phyloP scores from a whole-genome alignment of 2,888 invertebrate species.

The Mesopsocus fuscifrons region DNA sequence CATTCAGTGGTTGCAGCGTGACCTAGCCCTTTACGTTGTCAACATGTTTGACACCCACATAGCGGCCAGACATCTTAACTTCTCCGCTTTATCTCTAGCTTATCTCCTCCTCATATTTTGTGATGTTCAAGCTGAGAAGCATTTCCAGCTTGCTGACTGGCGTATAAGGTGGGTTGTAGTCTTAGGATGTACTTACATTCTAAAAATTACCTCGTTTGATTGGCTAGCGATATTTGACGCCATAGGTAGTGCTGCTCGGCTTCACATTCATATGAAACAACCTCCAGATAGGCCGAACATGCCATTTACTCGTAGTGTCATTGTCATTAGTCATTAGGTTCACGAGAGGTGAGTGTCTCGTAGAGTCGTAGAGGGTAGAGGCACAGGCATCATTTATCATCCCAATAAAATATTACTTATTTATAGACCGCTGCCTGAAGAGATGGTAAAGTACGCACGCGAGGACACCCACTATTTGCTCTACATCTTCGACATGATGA shows the following conservation, averaged over 20 bases:
- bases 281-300: no score
- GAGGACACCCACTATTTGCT: slow-evolving; percentile 89
- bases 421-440: slow-evolving; percentile 58
- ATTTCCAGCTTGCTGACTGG: slow-evolving; percentile 90
- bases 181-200: slow-evolving; percentile 1
- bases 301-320: no score
- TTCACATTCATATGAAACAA: no score
- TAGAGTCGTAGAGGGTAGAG: no score
- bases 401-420: no score
- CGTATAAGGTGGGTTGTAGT: slow-evolving; percentile 49
- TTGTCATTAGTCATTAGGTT: no score
- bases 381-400: no score
- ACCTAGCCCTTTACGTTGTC: slow-evolving; percentile 85
- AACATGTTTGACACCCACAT: slow-evolving; percentile 94
- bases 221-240: no score
- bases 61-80: slow-evolving; percentile 55
- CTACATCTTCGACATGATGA: slow-evolving; percentile 66
- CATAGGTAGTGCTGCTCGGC: no score
- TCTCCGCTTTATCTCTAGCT: slow-evolving; percentile 52
- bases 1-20: slow-evolving; percentile 85
- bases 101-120: slow-evolving; percentile 65
- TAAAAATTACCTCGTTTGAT: not conserved
- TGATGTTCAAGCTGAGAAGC: slow-evolving; percentile 62
- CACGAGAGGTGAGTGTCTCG: no score
- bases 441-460: slow-evolving; percentile 69